phyloP scores from a whole-genome alignment of 1,140 invertebrate genomes.

The Trachymyrmex cornetzi region DNA sequence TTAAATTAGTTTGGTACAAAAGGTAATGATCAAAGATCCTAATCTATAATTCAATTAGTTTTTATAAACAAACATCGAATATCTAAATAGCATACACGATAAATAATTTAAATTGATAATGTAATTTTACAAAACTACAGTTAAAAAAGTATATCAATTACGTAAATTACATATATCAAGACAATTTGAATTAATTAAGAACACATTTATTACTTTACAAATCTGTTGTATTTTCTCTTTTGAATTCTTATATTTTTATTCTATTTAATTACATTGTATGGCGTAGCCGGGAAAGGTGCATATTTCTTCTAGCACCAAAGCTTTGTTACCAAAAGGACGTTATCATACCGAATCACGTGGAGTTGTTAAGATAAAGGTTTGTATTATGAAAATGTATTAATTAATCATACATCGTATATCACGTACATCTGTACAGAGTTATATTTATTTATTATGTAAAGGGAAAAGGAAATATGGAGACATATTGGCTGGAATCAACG shows the following conservation, averaged over 20 bases:
- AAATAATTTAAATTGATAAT: background rate
- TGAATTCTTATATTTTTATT: background rate
- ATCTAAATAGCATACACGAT: background rate
- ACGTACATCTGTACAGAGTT: background rate
- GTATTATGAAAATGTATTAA: conserved; percentile 51
- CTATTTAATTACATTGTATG: conserved; percentile 18
- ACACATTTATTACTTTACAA: background rate
- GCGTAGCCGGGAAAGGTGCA: conserved; percentile 91
- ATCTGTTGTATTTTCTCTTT: background rate
- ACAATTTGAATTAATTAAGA: background rate
- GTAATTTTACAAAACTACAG: background rate
- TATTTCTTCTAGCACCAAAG: conserved; percentile 90
- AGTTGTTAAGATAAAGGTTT: conserved; percentile 92
- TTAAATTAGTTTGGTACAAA: background rate
- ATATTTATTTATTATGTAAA: conserved; percentile 80
- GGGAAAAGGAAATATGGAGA: conserved; percentile 96
- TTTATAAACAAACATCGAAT: background rate
- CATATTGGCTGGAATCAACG: conserved; percentile 91
- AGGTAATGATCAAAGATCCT: background rate
- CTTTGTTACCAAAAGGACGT: conserved; percentile 88
- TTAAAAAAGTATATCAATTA: background rate
- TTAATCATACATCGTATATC: background rate
- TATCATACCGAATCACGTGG: conserved; percentile 90
- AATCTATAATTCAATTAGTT: conserved; percentile 1
- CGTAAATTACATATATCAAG: background rate